Evolutionary conservation across 2,797 vertebrate genomes (phyloP), one percentile per base, ranked within the genome.

Genomic region (Adrianichthys oophorus): DNA sequence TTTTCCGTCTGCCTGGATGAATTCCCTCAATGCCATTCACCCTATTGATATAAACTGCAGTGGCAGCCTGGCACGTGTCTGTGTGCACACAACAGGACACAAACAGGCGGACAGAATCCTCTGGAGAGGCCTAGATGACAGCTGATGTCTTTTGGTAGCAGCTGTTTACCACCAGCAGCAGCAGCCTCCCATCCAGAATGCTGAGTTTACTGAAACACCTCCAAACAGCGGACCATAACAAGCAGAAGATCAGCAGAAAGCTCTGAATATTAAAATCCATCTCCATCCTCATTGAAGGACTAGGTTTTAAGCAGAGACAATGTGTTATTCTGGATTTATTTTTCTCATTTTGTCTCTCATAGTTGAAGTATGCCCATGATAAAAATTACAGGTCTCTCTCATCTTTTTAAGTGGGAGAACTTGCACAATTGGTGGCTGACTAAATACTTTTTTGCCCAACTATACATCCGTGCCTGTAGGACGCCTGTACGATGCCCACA

Each of bases 191-290:
- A 49, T 49, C 41, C 64, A 85, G 62, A 86, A 44, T 62, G 88
- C 86, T 87, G 84, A 86, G 66, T 74, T 73, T 68, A 37, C 72
- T 4, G 26, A 82, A 91, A 85, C 77, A 76, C 64, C 60, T 48
- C 49, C 14, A 56, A 82, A 78, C 72, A 84, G 58, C 72, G 48
- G 52, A 47, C 48, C 65, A 56, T 21, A 81, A 73, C 79, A 82
- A 82, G 76, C 76, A 80, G 74, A 17, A 32, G 4, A 50, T 48
- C 43, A 8, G 49, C 45, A 62, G 79, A 89, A 61, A 29, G 47
- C 87, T 91, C 88, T 80, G 79, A 87, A 86, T 65, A 78, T 82
- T 69, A 78, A 72, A 73, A 63, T 67, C 67, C 79, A 80, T 77
- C 73, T 82, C 80, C 64, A 65, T 41, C 60, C 61, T 19, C 60